These are phyloP conservation scores for Parambassis ranga DNA, from an alignment of 2,797 vertebrate genomes.

Conservation along the genomic window DNA sequence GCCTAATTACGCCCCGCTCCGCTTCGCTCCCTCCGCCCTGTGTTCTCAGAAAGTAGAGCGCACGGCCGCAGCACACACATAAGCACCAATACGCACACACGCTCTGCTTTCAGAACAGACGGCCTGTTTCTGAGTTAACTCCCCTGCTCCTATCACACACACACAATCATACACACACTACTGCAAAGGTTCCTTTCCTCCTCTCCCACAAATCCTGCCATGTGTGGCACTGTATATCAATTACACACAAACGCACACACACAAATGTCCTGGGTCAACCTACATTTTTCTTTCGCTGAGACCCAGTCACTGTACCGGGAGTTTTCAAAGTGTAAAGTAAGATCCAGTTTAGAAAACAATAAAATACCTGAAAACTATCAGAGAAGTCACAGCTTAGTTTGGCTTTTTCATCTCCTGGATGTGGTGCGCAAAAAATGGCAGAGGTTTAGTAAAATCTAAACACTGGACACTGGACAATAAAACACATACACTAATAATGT, in stretches of 20 bases:
- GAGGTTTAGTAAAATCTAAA: no score
- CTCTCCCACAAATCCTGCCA: background rate
- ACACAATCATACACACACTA: background rate
- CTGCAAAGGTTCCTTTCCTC: background rate
- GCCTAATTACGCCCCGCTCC: conserved; percentile 78
- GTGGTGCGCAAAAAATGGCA: background rate
- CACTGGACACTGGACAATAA: no score
- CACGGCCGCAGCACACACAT: conserved; percentile 35
- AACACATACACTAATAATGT: no score
- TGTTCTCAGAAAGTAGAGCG: conserved; percentile 77
- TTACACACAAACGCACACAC: conserved; percentile 17
- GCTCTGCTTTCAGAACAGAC: conserved; percentile 68
- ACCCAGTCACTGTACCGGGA: conserved; percentile 6
- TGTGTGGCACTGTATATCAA: conserved; percentile 3
- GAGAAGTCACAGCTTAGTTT: background rate
- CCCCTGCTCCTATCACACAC: conserved; percentile 26
- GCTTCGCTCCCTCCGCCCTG: conserved; percentile 68
- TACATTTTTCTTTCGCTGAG: conserved; percentile 34
- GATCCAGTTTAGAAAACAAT: background rate
- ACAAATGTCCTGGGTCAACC: conserved; percentile 36
- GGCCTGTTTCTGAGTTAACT: conserved; percentile 69
- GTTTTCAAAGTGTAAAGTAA: conserved; percentile 13
- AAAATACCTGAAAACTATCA: background rate
- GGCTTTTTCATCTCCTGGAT: background rate
- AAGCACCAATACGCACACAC: conserved; percentile 11